Conservation (phyloP, 2,113 vertebrate species). For the Tauraco erythrolophus region DNA sequence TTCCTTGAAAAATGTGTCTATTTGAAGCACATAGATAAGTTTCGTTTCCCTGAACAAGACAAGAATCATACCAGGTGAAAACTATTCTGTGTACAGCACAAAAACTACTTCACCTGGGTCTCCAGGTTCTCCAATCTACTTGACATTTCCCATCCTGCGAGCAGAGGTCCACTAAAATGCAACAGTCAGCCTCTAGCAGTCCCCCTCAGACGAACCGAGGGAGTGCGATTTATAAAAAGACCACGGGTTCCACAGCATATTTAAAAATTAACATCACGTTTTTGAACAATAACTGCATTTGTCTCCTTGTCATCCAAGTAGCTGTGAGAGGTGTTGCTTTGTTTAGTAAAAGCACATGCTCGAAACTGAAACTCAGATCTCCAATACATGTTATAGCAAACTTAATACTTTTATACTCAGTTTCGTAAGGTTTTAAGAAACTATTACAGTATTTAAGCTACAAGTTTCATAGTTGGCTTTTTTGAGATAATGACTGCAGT, state of each 20-base stretch:
- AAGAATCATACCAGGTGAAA: neutral
- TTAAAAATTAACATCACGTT: fast-evolving
- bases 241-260: neutral
- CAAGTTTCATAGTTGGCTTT: neutral
- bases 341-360: neutral
- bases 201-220: neutral
- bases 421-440: no score
- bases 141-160: neutral
- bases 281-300: neutral
- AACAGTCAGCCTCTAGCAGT: neutral
- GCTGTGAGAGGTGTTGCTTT: neutral
- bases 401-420: no score
- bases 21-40: neutral
- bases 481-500: neutral
- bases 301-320: neutral
- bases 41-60: neutral
- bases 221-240: neutral
- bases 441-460: neutral
- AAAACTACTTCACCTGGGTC: neutral
- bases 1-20: neutral
- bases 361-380: neutral
- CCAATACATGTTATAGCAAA: neutral
- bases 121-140: neutral
- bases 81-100: neutral
- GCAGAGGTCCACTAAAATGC: neutral